Evolutionary conservation across 2,797 vertebrate genomes (phyloP).

Genomic region (Steatocranus sp.): DNA sequence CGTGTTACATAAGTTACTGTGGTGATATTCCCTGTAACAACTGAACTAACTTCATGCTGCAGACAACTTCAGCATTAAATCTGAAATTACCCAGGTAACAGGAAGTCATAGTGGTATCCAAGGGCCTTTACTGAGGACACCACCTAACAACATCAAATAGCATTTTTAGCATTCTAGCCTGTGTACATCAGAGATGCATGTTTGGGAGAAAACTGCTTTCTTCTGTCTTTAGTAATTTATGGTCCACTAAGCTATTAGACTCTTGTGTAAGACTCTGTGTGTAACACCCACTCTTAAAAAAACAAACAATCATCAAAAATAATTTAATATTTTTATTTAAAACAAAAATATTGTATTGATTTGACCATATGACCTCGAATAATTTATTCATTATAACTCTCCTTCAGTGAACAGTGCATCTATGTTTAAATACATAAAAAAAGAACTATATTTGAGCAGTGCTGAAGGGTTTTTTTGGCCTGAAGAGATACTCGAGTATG

Average conservation of each 20-base stretch:
- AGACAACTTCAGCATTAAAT: neutral
- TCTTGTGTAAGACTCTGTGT: neutral
- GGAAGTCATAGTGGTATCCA: neutral
- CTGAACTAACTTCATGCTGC: neutral
- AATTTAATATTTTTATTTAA: accelerated
- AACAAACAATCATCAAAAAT: neutral
- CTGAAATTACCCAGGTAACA: neutral
- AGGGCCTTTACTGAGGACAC: neutral
- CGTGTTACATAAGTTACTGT: accelerated
- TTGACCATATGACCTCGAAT: neutral
- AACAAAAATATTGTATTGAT: accelerated
- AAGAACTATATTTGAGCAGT: neutral
- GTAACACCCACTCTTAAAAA: neutral
- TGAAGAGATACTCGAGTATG: neutral
- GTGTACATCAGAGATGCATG: neutral
- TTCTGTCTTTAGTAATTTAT: neutral
- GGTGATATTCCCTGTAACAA: neutral
- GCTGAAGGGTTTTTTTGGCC: neutral
- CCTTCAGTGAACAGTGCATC: neutral
- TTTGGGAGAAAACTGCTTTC: neutral
- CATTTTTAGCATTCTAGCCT: neutral
- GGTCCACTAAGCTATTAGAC: neutral
- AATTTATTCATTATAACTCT: neutral
- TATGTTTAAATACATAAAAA: neutral
- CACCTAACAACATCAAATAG: neutral